Conservation (phyloP, 2,113 vertebrate genomes). For the Corythornis vintsioides region DNA sequence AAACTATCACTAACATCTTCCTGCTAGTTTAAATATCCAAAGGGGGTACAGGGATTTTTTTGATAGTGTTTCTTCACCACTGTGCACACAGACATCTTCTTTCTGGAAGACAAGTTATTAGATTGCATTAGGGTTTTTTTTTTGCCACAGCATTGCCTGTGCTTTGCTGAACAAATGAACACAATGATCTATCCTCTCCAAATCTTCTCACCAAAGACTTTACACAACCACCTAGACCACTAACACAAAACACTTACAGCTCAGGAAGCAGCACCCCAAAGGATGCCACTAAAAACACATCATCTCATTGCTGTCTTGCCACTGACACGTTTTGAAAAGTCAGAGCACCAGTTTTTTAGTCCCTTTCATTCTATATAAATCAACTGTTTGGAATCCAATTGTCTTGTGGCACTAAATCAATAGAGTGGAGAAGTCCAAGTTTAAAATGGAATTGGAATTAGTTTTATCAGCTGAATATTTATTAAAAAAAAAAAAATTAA, state of each 20-base stretch:
- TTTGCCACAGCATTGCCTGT: not conserved
- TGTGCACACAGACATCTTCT: not conserved
- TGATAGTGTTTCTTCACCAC: not conserved
- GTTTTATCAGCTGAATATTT: not conserved
- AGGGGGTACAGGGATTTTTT: not conserved
- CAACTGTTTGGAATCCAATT: not conserved
- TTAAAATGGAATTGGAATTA: not conserved
- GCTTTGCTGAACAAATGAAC: not conserved
- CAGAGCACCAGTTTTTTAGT: not conserved
- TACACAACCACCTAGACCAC: not conserved
- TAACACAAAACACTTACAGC: not conserved
- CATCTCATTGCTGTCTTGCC: not conserved
- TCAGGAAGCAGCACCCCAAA: not conserved
- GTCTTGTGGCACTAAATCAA: not conserved
- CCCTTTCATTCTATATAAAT: not conserved
- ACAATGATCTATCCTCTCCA: not conserved
- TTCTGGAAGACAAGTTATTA: not conserved
- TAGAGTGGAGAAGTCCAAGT: not conserved
- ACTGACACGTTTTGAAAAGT: not conserved
- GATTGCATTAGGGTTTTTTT: not conserved
- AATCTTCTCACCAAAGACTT: not conserved
- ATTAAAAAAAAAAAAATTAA: not conserved
- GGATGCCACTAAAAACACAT: not conserved
- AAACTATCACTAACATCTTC: not conserved
- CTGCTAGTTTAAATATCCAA: not conserved